Conservation (phyloP, 2,113 vertebrate genomes). For the Dasyprocta punctata region DNA sequence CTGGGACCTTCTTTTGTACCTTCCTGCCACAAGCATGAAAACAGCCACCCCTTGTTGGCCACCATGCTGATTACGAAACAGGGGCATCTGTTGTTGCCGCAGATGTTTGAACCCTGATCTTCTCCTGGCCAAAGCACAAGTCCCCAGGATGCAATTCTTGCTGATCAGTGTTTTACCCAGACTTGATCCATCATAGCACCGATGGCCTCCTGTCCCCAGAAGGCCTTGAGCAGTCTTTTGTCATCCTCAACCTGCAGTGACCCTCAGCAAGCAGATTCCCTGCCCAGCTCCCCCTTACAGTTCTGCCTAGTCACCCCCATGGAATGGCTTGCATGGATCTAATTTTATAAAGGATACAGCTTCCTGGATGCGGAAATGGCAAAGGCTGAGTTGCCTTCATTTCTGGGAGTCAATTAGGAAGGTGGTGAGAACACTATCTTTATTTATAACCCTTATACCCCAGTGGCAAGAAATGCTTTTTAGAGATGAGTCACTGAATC, state of each 20-base stretch:
- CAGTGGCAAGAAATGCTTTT: slow-evolving; percentile 74
- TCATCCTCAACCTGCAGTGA: not conserved
- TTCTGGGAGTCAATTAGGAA: slow-evolving; percentile 78
- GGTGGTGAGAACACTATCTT: slow-evolving; percentile 69
- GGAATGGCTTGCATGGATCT: slow-evolving; percentile 41
- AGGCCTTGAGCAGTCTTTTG: not conserved
- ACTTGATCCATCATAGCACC: not conserved
- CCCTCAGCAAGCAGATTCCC: not conserved
- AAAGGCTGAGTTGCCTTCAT: slow-evolving; percentile 58
- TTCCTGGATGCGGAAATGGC: slow-evolving; percentile 61
- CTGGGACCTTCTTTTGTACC: not conserved
- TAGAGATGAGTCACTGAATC: slow-evolving; percentile 73
- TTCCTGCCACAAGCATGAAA: not conserved
- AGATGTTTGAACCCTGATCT: not conserved
- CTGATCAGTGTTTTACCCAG: not conserved
- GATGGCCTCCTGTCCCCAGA: not conserved
- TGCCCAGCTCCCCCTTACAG: not conserved
- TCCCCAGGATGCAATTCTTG: not conserved
- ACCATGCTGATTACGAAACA: not conserved
- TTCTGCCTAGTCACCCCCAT: slow-evolving; percentile 35
- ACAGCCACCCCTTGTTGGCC: not conserved
- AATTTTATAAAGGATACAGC: slow-evolving; percentile 63
- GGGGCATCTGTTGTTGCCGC: not conserved
- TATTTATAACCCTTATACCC: slow-evolving; percentile 71
- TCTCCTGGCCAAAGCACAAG: not conserved